Evolutionary conservation across 1,140 invertebrate species (phyloP).

Genomic region (Ceratosolen fusciceps): DNA sequence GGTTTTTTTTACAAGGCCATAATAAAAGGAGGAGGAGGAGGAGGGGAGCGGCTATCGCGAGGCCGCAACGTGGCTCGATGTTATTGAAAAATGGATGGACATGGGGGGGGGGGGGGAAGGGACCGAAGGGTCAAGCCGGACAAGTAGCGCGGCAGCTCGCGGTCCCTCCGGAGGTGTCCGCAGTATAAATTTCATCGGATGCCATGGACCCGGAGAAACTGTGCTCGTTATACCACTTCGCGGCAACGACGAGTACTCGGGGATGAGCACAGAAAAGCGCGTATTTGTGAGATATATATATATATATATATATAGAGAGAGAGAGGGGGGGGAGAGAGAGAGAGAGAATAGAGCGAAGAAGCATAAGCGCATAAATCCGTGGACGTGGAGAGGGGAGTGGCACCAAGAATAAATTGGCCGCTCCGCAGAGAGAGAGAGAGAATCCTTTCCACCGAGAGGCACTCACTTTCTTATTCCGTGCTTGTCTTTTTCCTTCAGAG

Average conservation of each 20-base stretch:
- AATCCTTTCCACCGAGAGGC: background rate
- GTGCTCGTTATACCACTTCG: background rate
- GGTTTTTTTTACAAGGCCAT: conserved; percentile 10
- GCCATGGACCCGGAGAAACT: conserved; percentile 16
- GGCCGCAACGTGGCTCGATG: too few species aligned
- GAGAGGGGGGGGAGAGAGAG: too few species aligned
- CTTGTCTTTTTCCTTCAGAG: background rate
- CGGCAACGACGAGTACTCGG: background rate
- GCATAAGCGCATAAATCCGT: background rate
- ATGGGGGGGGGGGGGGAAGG: too few species aligned
- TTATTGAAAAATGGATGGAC: too few species aligned
- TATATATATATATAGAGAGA: too few species aligned
- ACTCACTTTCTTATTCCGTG: background rate
- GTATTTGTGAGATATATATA: background rate
- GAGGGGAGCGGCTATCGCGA: too few species aligned
- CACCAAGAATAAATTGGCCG: background rate
- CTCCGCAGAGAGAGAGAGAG: too few species aligned
- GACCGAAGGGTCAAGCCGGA: too few species aligned
- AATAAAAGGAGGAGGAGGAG: background rate
- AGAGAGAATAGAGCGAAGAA: background rate
- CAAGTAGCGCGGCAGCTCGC: background rate
- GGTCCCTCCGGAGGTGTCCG: background rate
- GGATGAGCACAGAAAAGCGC: background rate
- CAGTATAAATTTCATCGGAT: conserved; percentile 34
- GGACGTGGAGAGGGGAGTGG: background rate